Evolutionary conservation across 1,140 invertebrate genomes (phyloP).

Genomic region (Drosophila yakuba): DNA sequence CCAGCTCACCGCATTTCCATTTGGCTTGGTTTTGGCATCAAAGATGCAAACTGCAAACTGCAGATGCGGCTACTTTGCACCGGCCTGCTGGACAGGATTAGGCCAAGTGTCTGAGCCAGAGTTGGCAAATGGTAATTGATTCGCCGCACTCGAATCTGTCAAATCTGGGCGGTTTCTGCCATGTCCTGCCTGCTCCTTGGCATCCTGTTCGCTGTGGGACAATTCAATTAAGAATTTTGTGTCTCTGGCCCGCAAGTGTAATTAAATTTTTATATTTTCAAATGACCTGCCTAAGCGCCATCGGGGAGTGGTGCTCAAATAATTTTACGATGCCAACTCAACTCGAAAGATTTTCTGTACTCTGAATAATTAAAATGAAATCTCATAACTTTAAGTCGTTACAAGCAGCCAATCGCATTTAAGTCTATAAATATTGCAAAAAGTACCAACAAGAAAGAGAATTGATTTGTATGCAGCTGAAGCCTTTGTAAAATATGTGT

Average conservation of each 20-base stretch:
- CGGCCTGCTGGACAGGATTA: slow-evolving; percentile 40
- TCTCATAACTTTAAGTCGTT: not conserved
- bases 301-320: slow-evolving; percentile 2
- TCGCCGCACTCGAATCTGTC: slow-evolving; percentile 29
- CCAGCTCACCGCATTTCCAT: slow-evolving; percentile 71
- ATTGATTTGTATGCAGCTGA: no score
- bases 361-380: not conserved
- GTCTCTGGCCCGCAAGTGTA: slow-evolving; percentile 34
- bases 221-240: slow-evolving; percentile 67
- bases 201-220: slow-evolving; percentile 15
- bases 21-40: slow-evolving; percentile 67
- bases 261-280: slow-evolving; percentile 56
- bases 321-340: slow-evolving; percentile 1
- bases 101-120: slow-evolving; percentile 28
- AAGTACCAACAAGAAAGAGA: no score
- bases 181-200: not conserved
- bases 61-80: slow-evolving; percentile 36
- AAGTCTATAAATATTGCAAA: not conserved
- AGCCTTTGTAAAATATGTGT: no score
- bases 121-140: slow-evolving; percentile 70
- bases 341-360: not conserved
- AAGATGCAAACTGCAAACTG: slow-evolving; percentile 63
- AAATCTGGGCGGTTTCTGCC: slow-evolving; percentile 6
- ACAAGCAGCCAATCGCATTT: not conserved
- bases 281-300: slow-evolving; percentile 17